Percentiles rank a stretch among this genome's conserved stretches.
Conservation (phyloP, 2,797 vertebrate species). For the Acipenser oxyrinchus region DNA sequence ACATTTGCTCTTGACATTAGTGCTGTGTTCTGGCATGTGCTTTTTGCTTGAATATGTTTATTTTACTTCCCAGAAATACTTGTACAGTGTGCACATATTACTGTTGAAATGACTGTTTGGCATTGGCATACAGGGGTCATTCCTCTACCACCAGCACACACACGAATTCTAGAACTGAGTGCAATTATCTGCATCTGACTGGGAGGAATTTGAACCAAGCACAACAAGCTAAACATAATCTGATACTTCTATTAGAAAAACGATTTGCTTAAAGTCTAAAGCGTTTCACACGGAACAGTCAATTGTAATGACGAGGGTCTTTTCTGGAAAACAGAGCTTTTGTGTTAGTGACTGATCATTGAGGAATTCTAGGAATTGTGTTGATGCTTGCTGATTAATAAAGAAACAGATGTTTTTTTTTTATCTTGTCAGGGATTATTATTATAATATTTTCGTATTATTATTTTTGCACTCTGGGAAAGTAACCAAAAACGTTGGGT, state of each 20-base stretch:
- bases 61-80: conserved; percentile 39
- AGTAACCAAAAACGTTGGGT: too few species aligned
- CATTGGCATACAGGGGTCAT: conserved; percentile 48
- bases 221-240: conserved; percentile 16
- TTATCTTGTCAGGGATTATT: too few species aligned
- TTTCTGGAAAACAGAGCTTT: too few species aligned
- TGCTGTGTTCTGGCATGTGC: conserved; percentile 26
- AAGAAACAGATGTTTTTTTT: too few species aligned
- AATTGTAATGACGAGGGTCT: too few species aligned
- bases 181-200: conserved; percentile 47
- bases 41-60: conserved; percentile 33
- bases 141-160: conserved; percentile 32
- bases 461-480: too few species aligned
- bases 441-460: too few species aligned
- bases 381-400: too few species aligned
- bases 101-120: conserved; percentile 36
- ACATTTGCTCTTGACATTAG: conserved; percentile 29
- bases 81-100: conserved; percentile 14
- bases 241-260: neutral
- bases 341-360: too few species aligned
- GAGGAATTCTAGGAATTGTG: too few species aligned
- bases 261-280: too few species aligned
- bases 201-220: conserved; percentile 26
- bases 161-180: conserved; percentile 32
- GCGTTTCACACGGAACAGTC: too few species aligned